Percentiles rank a stretch among this genome's conserved stretches.
These are phyloP conservation scores for Lucifuga dentata DNA, from an alignment of 2,113 vertebrate genomes.

Conservation along the genomic window DNA sequence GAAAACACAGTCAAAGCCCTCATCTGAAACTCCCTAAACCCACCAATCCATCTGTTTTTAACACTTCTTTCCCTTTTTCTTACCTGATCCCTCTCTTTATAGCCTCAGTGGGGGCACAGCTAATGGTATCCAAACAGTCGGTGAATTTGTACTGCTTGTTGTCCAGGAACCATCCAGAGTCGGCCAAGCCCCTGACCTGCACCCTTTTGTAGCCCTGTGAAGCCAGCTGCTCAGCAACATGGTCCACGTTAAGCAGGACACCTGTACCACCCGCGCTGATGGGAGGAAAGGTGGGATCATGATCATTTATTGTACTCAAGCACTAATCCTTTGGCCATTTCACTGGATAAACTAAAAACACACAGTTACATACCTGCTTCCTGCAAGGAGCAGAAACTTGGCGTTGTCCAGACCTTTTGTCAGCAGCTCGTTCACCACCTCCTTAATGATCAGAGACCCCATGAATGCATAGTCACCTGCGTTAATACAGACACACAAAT, in stretches of 20 bases:
- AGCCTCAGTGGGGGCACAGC: constrained; percentile 91
- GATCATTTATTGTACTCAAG: not conserved
- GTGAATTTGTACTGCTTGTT: constrained; percentile 92
- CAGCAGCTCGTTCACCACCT: constrained; percentile 93
- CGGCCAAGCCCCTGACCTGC: constrained; percentile 91
- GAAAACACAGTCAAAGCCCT: no score
- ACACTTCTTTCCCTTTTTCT: not conserved
- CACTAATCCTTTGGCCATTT: rapidly evolving
- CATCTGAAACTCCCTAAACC: no score
- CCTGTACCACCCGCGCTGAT: constrained; percentile 93
- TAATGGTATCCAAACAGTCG: constrained; percentile 91
- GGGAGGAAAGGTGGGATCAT: not conserved
- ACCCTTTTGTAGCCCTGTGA: constrained; percentile 86
- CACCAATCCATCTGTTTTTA: not conserved
- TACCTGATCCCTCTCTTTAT: constrained; percentile 94
- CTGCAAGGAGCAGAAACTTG: constrained; percentile 92
- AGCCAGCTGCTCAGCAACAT: constrained; percentile 90
- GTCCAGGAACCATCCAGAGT: constrained; percentile 97
- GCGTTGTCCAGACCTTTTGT: constrained; percentile 89
- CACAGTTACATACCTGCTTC: constrained; percentile 87
- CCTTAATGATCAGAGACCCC: constrained; percentile 94
- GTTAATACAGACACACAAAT: constrained; percentile 10
- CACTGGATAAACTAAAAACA: not conserved
- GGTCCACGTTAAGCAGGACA: constrained; percentile 94
- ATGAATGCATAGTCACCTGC: constrained; percentile 95